phyloP scores from a whole-genome alignment of 2,797 vertebrate species.

The Eleutherodactylus coqui region DNA sequence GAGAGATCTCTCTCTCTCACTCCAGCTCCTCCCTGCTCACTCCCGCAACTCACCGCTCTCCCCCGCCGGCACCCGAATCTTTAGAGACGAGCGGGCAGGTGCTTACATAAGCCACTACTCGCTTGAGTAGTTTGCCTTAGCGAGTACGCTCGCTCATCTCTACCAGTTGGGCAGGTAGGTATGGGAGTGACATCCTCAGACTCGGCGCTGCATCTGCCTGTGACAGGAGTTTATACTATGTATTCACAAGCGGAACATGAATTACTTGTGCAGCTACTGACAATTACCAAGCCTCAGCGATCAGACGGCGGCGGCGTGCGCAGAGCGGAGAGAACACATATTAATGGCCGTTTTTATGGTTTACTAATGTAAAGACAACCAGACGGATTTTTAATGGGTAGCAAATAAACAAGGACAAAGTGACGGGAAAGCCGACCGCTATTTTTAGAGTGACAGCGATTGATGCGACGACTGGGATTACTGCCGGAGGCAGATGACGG shows the following conservation, averaged over 20 bases:
- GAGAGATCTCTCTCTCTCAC: no score
- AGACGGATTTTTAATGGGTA: background rate
- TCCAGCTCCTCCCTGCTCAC: no score
- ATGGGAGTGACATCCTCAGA: no score
- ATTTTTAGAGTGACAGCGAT: slow-evolving; percentile 21
- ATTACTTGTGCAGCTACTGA: background rate
- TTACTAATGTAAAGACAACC: background rate
- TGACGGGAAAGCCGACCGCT: background rate
- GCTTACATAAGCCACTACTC: no score
- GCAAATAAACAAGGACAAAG: slow-evolving; percentile 35
- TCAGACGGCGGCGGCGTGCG: background rate
- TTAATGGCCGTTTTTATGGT: slow-evolving; percentile 29
- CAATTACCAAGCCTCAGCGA: slow-evolving; percentile 7
- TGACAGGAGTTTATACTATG: no score
- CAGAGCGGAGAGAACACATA: background rate
- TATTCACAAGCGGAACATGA: background rate
- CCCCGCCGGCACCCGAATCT: no score
- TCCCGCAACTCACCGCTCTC: no score
- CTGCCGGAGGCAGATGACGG: background rate
- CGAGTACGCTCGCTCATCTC: no score
- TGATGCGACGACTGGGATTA: background rate
- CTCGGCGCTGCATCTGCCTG: no score
- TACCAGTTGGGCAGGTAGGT: no score
- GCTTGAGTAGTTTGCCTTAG: no score
- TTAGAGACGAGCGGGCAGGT: no score